Evolutionary conservation across 2,888 invertebrate genomes (phyloP).

Genomic region (Oxyscelio sp.): DNA sequence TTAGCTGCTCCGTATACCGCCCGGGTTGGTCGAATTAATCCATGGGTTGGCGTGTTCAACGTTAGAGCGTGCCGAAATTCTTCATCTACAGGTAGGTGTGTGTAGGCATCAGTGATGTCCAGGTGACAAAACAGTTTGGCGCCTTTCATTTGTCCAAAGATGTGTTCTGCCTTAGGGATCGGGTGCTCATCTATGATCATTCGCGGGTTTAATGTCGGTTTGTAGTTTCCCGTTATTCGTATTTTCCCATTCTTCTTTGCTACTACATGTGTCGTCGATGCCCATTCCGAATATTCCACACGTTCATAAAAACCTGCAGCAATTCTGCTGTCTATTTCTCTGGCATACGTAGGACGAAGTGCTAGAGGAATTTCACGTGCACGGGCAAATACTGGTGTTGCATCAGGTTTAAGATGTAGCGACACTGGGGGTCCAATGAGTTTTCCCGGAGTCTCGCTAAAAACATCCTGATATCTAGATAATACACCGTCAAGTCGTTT

Average conservation of each 20-base stretch:
- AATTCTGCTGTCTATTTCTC: background rate
- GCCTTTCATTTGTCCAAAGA: constrained; percentile 35
- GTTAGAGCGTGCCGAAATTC: constrained; percentile 36
- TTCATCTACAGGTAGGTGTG: constrained; percentile 34
- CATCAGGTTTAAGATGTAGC: constrained; percentile 14
- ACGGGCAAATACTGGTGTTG: background rate
- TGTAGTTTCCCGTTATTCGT: constrained; percentile 18
- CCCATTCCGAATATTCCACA: constrained; percentile 25
- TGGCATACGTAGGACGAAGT: background rate
- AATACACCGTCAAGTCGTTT: background rate
- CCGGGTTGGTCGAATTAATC: constrained; percentile 38
- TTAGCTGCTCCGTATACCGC: constrained; percentile 2
- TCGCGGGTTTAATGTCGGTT: background rate
- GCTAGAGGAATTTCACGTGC: constrained; percentile 29
- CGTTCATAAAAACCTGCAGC: constrained; percentile 1
- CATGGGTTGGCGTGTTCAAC: too few species aligned
- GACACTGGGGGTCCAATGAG: constrained; percentile 3
- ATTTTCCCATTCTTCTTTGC: constrained; percentile 23
- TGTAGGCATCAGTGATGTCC: constrained; percentile 22
- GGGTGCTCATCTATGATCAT: constrained; percentile 60
- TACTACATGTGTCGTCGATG: constrained; percentile 21
- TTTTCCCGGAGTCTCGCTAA: constrained; percentile 30
- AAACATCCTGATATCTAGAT: background rate
- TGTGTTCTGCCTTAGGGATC: constrained; percentile 30
- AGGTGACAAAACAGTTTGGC: constrained; percentile 17